These are phyloP conservation scores for Cosmopolites sordidus DNA, from an alignment of 2,888 invertebrate genomes.

Conservation along the genomic window DNA sequence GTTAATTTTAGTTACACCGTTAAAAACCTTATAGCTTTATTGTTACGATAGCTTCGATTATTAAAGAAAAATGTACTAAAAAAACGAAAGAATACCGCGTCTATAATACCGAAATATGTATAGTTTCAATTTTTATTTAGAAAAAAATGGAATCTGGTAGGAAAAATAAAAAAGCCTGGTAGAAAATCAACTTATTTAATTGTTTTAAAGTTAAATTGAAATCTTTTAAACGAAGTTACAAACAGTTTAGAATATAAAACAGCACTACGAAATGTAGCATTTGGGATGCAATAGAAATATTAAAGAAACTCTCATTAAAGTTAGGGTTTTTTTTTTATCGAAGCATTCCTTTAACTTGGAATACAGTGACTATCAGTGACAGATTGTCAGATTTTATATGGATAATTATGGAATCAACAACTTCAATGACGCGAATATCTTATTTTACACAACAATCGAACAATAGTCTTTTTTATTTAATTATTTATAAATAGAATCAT, in stretches of 20 bases:
- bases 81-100: too few species aligned
- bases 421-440: slow-evolving; percentile 30
- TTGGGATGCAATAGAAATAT: slow-evolving; percentile 17
- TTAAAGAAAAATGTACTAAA: too few species aligned
- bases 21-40: too few species aligned
- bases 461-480: slow-evolving; percentile 27
- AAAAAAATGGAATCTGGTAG: neutral
- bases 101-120: too few species aligned
- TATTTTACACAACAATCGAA: slow-evolving; percentile 40
- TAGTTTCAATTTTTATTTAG: too few species aligned
- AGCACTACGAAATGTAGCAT: slow-evolving; percentile 34
- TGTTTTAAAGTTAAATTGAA: slow-evolving; percentile 36
- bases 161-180: neutral
- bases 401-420: slow-evolving; percentile 24
- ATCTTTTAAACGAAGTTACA: slow-evolving; percentile 50
- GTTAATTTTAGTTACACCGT: too few species aligned
- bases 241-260: slow-evolving; percentile 44
- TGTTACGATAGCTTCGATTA: too few species aligned
- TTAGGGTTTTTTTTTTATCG: too few species aligned
- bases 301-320: slow-evolving; percentile 4
- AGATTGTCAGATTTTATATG: slow-evolving; percentile 26
- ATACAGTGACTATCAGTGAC: slow-evolving; percentile 23
- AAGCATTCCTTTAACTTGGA: neutral
- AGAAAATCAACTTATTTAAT: neutral
- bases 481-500: slow-evolving; percentile 14